A percentile compares a stretch with the other conserved stretches of the same genome.
Evolutionary conservation across 2,797 vertebrate species (phyloP).

Genomic region (Spea hammondii): DNA sequence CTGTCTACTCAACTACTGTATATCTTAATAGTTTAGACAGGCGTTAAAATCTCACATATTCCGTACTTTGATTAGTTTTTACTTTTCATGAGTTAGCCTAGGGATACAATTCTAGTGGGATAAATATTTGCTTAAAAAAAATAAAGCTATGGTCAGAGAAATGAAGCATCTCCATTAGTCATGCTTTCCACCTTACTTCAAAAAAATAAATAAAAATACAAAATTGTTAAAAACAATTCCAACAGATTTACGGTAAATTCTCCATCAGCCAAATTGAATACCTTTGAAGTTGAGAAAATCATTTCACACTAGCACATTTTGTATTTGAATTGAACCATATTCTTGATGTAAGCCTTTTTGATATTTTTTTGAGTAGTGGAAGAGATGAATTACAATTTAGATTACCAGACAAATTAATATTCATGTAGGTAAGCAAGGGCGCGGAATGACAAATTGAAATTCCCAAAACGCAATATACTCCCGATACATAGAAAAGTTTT

Average conservation of each 20-base stretch:
- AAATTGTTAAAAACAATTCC: background rate
- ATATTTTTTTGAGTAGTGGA: constrained; percentile 23
- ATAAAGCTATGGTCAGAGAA: too few species aligned
- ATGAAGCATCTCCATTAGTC: too few species aligned
- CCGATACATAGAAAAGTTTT: background rate
- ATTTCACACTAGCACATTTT: constrained; percentile 37
- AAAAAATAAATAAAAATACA: background rate
- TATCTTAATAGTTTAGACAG: too few species aligned
- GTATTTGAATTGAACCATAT: constrained; percentile 34
- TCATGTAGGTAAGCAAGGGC: constrained; percentile 39
- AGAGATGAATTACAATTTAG: constrained; percentile 38
- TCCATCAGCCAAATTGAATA: constrained; percentile 13
- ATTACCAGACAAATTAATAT: constrained; percentile 46
- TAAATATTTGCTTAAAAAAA: too few species aligned
- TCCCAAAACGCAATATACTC: constrained; percentile 12
- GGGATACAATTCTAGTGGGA: too few species aligned
- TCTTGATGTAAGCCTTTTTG: constrained; percentile 34
- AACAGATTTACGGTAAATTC: constrained; percentile 3
- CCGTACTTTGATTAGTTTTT: too few species aligned
- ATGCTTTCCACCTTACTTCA: background rate
- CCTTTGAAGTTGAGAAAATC: constrained; percentile 35
- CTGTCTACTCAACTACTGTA: too few species aligned
- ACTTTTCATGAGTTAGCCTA: too few species aligned
- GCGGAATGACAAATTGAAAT: constrained; percentile 31
- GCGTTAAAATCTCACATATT: too few species aligned